phyloP scores from a whole-genome alignment of 1,140 invertebrate genomes.

The Megathymus violae region DNA sequence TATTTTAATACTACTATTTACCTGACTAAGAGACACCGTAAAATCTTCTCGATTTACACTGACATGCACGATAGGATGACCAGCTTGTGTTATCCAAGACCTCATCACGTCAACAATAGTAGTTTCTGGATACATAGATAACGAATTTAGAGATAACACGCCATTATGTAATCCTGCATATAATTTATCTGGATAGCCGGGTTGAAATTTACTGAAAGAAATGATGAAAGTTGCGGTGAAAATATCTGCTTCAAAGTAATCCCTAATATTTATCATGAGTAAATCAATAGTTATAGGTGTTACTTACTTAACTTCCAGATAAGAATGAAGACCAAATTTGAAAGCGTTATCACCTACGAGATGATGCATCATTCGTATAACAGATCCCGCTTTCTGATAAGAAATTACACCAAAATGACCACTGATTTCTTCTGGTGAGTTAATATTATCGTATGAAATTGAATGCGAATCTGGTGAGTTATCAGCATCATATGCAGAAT shows the following conservation, averaged over 20 bases:
- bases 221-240: conserved; percentile 1
- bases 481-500: conserved; percentile 69
- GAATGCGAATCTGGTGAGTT: conserved; percentile 51
- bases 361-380: conserved; percentile 91
- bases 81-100: conserved; percentile 88
- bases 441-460: conserved; percentile 70
- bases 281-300: too few species aligned
- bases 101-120: conserved; percentile 84
- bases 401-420: conserved; percentile 85
- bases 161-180: conserved; percentile 85
- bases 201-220: conserved; percentile 80
- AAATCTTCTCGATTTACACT: conserved; percentile 61
- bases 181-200: conserved; percentile 85
- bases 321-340: conserved; percentile 84
- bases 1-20: too few species aligned
- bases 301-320: conserved; percentile 75
- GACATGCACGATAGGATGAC: conserved; percentile 86
- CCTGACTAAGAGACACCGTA: conserved; percentile 79
- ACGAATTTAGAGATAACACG: conserved; percentile 71
- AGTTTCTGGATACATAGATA: conserved; percentile 49
- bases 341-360: conserved; percentile 87
- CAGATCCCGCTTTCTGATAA: conserved; percentile 87
- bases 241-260: neutral
- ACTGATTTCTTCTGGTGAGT: conserved; percentile 83
- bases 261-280: too few species aligned